These are phyloP conservation scores for Formicarius rufipectus DNA, from an alignment of 2,113 vertebrate species.

Conservation along the genomic window DNA sequence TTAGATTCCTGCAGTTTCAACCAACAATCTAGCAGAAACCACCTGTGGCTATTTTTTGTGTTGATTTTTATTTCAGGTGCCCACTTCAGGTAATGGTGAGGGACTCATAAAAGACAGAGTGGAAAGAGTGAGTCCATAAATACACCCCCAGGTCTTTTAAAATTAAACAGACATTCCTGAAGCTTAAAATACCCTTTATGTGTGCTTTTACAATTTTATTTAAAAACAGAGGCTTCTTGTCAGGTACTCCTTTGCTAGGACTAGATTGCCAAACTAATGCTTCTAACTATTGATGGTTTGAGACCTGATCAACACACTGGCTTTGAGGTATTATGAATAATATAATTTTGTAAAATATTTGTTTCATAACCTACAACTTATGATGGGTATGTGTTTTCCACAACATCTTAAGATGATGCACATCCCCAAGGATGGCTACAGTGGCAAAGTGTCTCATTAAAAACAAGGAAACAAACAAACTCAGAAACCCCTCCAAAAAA, in stretches of 20 bases:
- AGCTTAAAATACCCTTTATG: background rate
- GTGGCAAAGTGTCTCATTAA: background rate
- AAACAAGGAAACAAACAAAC: background rate
- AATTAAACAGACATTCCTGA: background rate
- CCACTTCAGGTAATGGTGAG: background rate
- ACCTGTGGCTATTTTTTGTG: background rate
- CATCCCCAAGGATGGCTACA: background rate
- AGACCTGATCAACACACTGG: background rate
- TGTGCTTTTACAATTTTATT: background rate
- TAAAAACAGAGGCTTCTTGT: background rate
- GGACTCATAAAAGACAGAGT: background rate
- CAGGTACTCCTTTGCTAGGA: background rate
- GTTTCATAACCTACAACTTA: background rate
- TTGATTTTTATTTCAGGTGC: constrained; percentile 10
- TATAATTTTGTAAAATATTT: background rate
- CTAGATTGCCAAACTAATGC: background rate
- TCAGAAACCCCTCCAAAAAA: background rate
- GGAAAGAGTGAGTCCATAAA: constrained; percentile 2
- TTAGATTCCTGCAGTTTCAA: background rate
- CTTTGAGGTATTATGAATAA: background rate
- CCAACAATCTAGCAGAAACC: background rate
- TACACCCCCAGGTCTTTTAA: background rate
- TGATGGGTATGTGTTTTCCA: background rate
- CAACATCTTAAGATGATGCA: background rate
- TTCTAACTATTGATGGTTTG: background rate